Conservation (phyloP, 2,888 invertebrate genomes). For the Cremastinae sp. region DNA sequence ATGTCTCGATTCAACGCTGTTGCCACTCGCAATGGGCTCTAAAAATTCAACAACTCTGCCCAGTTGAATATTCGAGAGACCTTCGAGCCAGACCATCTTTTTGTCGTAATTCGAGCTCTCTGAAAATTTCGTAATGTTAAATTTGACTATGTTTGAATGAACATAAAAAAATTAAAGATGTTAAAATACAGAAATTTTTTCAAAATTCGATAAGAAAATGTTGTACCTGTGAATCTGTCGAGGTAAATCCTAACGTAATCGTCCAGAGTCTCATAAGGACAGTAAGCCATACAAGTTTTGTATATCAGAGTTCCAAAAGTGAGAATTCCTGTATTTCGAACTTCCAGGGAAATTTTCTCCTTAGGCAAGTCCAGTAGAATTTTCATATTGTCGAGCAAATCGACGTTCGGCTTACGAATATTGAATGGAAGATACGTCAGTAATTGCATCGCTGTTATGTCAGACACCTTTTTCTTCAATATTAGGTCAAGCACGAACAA, state of each 20-base stretch:
- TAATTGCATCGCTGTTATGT: constrained; percentile 85
- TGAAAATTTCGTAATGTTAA: no score
- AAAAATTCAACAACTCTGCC: constrained; percentile 81
- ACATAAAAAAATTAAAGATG: no score
- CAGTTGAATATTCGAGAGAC: constrained; percentile 85
- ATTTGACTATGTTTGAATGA: no score
- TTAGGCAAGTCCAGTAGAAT: constrained; percentile 79
- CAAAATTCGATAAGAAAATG: constrained; percentile 5
- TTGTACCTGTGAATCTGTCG: constrained; percentile 86
- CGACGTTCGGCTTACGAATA: constrained; percentile 83
- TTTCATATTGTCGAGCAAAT: constrained; percentile 83
- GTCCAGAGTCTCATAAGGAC: constrained; percentile 85
- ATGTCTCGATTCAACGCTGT: constrained; percentile 80
- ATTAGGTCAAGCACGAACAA: constrained; percentile 86
- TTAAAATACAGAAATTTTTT: no score
- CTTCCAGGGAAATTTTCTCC: constrained; percentile 80
- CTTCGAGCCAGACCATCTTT: constrained; percentile 87
- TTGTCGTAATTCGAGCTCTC: constrained; percentile 86
- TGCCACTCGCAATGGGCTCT: constrained; percentile 80
- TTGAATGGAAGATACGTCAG: constrained; percentile 87
- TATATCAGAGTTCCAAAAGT: constrained; percentile 87
- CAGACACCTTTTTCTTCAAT: constrained; percentile 84
- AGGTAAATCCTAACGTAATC: constrained; percentile 87
- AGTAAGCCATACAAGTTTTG: constrained; percentile 83
- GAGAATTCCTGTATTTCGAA: constrained; percentile 86